phyloP scores from a whole-genome alignment of 2,888 invertebrate genomes.

The Melinopterus prodromus region DNA sequence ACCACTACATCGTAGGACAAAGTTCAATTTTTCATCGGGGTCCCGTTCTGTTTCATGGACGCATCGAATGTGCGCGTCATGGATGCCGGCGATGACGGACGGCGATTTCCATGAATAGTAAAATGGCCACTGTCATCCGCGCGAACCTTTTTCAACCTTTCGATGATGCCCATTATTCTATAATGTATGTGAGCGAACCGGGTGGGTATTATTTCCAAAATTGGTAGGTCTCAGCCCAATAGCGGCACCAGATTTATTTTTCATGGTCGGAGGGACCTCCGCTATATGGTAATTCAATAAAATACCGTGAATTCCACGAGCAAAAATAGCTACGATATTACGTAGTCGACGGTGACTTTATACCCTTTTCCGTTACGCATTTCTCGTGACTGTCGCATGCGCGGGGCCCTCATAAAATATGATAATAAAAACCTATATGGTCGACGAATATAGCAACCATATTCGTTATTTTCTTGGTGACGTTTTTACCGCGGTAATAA shows the following conservation, averaged over 20 bases:
- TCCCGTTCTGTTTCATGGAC: neutral
- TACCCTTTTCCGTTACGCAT: conserved; percentile 4
- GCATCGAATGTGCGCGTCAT: neutral
- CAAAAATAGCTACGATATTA: conserved; percentile 14
- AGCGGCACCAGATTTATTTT: conserved; percentile 13
- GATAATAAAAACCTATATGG: neutral
- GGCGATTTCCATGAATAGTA: neutral
- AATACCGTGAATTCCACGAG: conserved; percentile 9
- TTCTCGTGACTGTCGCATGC: neutral
- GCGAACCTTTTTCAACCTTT: neutral
- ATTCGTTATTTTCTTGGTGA: neutral
- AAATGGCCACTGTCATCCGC: neutral
- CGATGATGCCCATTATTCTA: conserved; percentile 20
- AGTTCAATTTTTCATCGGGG: neutral
- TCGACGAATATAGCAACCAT: neutral
- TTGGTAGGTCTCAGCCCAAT: neutral
- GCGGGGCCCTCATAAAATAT: neutral
- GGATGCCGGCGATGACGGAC: neutral
- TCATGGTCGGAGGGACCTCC: conserved; percentile 18
- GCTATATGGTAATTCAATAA: conserved; percentile 25
- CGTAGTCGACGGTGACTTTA: neutral
- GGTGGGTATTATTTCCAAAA: conserved; percentile 24
- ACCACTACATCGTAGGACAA: neutral
- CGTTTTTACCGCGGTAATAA: neutral
- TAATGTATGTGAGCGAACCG: conserved; percentile 19